Evolutionary conservation across 2,888 invertebrate genomes (phyloP).

Genomic region (Brenthis ino): DNA sequence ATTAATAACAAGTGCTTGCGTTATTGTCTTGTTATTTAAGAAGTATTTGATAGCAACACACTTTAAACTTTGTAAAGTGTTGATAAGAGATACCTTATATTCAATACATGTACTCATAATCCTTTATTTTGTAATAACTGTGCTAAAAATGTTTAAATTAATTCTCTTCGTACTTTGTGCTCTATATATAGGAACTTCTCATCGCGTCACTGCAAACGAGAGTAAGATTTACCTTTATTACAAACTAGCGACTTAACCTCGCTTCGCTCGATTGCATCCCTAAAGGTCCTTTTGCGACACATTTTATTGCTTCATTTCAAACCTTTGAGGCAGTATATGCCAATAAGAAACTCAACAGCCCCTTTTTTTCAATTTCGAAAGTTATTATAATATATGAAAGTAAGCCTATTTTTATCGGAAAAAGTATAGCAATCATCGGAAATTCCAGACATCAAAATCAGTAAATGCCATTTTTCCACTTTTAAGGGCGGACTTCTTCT

Average conservation of each 20-base stretch:
- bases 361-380: too few relatives aligned
- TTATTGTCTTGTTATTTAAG: constrained; percentile 11
- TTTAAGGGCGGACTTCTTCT: too few relatives aligned
- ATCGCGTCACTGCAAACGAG: constrained; percentile 2
- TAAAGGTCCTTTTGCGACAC: background rate
- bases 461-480: too few relatives aligned
- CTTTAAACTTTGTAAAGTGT: constrained; percentile 3
- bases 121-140: background rate
- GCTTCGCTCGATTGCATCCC: background rate
- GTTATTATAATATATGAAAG: too few relatives aligned
- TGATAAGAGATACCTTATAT: constrained; percentile 18
- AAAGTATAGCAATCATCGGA: too few relatives aligned
- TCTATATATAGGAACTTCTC: background rate
- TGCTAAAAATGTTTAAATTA: constrained; percentile 12
- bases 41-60: background rate
- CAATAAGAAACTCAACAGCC: too few relatives aligned
- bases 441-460: too few relatives aligned
- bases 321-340: too few relatives aligned
- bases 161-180: background rate
- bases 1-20: constrained; percentile 4
- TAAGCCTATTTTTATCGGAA: too few relatives aligned
- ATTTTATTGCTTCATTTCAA: too few relatives aligned
- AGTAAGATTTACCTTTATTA: constrained; percentile 11
- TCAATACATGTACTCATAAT: background rate
- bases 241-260: background rate